These are phyloP conservation scores for Harmothoe impar DNA, from an alignment of 2,888 invertebrate species.

Conservation along the genomic window DNA sequence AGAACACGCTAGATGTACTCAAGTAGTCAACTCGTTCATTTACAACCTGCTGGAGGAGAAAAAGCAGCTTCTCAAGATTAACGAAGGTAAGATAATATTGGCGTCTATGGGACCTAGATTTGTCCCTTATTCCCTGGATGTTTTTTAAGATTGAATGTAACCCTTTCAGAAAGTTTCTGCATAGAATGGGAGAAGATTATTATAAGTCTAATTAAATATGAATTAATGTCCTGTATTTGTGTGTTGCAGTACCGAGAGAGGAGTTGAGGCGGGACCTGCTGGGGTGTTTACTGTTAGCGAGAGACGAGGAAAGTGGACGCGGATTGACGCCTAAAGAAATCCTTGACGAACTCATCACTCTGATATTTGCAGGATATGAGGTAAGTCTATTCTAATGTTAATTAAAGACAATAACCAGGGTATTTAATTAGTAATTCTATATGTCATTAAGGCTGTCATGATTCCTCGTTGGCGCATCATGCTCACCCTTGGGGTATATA, in stretches of 20 bases:
- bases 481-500: too few species aligned
- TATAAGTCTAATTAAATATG: too few species aligned
- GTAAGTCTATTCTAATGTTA: slow-evolving; percentile 71
- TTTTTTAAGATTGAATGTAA: too few species aligned
- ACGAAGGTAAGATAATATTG: slow-evolving; percentile 24
- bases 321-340: slow-evolving; percentile 72
- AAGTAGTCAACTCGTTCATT: background rate
- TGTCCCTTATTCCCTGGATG: too few species aligned
- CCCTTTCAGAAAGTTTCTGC: too few species aligned
- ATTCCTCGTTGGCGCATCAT: too few species aligned
- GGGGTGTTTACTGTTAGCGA: slow-evolving; percentile 73
- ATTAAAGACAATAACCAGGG: too few species aligned
- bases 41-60: slow-evolving; percentile 1
- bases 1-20: background rate
- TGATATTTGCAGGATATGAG: slow-evolving; percentile 80
- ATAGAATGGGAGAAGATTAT: too few species aligned
- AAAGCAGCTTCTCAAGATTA: background rate
- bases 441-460: too few species aligned
- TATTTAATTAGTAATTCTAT: too few species aligned
- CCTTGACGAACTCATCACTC: slow-evolving; percentile 75
- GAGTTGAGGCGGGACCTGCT: slow-evolving; percentile 71
- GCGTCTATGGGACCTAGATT: too few species aligned
- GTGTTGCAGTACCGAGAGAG: background rate
- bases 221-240: background rate
- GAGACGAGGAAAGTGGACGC: slow-evolving; percentile 74